Evolutionary conservation across 64 coral and sea anemone genomes (phyloP).

Genomic region (Actinia tenebrosa): DNA sequence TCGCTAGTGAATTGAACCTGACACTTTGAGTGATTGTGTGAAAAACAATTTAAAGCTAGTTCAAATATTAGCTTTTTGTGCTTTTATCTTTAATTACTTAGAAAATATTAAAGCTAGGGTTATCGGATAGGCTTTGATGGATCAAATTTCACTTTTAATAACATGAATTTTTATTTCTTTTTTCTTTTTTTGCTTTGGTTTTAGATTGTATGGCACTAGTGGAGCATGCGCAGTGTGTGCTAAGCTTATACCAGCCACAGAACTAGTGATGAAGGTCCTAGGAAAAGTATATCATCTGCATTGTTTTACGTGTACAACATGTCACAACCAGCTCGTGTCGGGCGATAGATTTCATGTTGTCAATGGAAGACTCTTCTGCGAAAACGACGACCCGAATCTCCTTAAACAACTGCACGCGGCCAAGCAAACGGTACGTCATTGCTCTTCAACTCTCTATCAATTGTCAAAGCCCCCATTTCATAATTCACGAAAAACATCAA

Average conservation of each 20-base stretch:
- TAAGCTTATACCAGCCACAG: conserved; percentile 85
- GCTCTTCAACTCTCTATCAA: conserved; percentile 18
- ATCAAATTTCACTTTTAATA: conserved; percentile 29
- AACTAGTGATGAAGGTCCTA: conserved; percentile 97
- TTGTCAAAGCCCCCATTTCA: conserved; percentile 83
- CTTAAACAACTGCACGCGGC: conserved; percentile 80
- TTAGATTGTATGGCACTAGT: conserved; percentile 92
- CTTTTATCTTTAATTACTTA: conserved; percentile 95
- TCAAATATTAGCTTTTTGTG: conserved; percentile 95
- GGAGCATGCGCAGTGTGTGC: conserved; percentile 98
- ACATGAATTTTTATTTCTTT: neutral
- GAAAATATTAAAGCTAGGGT: conserved; percentile 84
- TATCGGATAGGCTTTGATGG: conserved; percentile 60
- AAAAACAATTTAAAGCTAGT: conserved; percentile 92
- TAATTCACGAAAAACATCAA: conserved; percentile 50
- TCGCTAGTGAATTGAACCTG: conserved; percentile 61
- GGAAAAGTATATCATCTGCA: conserved; percentile 95
- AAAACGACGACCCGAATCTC: conserved; percentile 84
- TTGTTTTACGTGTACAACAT: conserved; percentile 94
- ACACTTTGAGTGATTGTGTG: conserved; percentile 70
- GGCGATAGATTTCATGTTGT: conserved; percentile 95
- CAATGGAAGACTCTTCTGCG: conserved; percentile 96
- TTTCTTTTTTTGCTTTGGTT: conserved; percentile 23
- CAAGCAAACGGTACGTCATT: conserved; percentile 89
- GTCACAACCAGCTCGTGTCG: conserved; percentile 80